Evolutionary conservation across 2,888 invertebrate species (phyloP).

Genomic region (Hyles lineata): DNA sequence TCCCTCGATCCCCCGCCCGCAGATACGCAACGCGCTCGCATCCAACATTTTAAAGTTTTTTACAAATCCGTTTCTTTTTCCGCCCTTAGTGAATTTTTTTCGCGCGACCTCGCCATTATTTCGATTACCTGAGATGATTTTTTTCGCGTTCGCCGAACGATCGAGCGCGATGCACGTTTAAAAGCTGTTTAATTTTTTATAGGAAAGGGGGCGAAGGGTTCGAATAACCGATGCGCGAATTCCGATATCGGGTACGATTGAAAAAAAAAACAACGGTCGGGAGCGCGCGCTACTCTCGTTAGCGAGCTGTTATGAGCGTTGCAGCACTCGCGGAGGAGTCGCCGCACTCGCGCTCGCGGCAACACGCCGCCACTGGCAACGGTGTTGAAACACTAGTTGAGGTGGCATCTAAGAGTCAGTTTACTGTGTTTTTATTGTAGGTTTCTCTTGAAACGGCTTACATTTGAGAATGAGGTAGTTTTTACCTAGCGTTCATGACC

Average conservation of each 20-base stretch:
- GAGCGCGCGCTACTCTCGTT: constrained; percentile 48
- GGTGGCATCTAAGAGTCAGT: too few species aligned
- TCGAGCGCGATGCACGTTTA: constrained; percentile 77
- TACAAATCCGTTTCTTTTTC: constrained; percentile 82
- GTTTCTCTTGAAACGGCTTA: too few species aligned
- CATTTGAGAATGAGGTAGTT: too few species aligned
- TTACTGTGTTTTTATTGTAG: too few species aligned
- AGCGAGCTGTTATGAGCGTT: neutral
- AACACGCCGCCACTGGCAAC: neutral
- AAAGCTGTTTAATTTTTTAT: constrained; percentile 83
- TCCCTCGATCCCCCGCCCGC: constrained; percentile 33
- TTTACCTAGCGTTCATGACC: too few species aligned
- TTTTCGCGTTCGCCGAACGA: constrained; percentile 69
- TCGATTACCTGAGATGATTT: constrained; percentile 84
- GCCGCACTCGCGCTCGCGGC: neutral
- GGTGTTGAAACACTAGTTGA: too few species aligned
- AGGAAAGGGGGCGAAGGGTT: constrained; percentile 78
- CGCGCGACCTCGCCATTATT: constrained; percentile 79
- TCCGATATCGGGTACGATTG: constrained; percentile 76
- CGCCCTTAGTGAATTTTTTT: constrained; percentile 84
- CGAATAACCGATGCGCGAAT: constrained; percentile 81
- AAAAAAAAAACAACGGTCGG: constrained; percentile 55
- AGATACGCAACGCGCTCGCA: constrained; percentile 54
- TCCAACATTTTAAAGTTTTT: constrained; percentile 79
- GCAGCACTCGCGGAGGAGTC: neutral